phyloP scores from a whole-genome alignment of 2,888 invertebrate species.

The Enchytraeus crypticus region DNA sequence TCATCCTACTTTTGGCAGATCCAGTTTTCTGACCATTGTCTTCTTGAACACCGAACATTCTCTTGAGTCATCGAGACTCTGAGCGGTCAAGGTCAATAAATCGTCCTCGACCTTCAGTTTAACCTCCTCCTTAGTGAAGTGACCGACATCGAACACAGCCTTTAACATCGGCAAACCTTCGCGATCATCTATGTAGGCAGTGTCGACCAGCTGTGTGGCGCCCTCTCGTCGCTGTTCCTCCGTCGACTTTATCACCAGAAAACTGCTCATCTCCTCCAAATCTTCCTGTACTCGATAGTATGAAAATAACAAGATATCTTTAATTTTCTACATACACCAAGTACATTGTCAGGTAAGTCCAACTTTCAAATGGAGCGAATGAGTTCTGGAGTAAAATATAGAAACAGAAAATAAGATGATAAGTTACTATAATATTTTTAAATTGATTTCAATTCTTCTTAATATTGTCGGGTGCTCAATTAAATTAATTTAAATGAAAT shows the following conservation, averaged over 20 bases:
- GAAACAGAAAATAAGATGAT: no score
- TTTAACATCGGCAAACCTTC: conserved; percentile 29
- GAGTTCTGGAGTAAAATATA: no score
- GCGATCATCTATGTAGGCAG: conserved; percentile 23
- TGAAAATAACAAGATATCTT: no score
- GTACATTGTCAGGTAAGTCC: no score
- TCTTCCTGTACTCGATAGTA: no score
- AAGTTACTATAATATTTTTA: no score
- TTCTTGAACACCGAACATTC: conserved; percentile 26
- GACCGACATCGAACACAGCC: conserved; percentile 27
- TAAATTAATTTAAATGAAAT: no score
- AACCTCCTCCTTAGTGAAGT: conserved; percentile 28
- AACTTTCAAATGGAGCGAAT: no score
- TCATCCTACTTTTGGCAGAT: conserved; percentile 9
- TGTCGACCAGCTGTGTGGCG: conserved; percentile 25
- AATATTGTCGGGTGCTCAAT: no score
- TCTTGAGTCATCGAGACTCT: conserved; percentile 21
- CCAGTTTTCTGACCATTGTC: conserved; percentile 26
- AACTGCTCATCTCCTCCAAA: conserved; percentile 29
- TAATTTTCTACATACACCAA: no score
- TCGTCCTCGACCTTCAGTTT: conserved; percentile 17
- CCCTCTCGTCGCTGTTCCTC: conserved; percentile 29
- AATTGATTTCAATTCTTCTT: no score
- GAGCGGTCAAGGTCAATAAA: conserved; percentile 21
- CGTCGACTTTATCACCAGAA: conserved; percentile 29